Evolutionary conservation across 2,113 vertebrate genomes (phyloP), one percentile per base, ranked within the genome.

Genomic region (Thermophis baileyi): DNA sequence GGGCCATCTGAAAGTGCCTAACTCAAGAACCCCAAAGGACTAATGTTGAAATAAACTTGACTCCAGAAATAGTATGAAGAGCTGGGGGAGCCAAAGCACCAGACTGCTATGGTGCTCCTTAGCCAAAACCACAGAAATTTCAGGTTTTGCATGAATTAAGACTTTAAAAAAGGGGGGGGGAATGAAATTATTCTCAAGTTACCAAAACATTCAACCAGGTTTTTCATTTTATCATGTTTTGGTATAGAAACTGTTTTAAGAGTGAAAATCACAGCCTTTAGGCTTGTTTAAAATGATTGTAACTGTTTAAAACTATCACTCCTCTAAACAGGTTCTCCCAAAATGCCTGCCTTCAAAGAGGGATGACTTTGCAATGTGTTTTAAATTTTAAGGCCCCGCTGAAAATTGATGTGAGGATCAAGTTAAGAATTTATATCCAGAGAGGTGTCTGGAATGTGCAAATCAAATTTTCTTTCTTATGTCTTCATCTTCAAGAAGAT

Each of bases 171-270:
- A 0, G 57, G 8, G 69, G 69, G 16, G 85, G 92, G 92, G 91
- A 93, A 92, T 2, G 1, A 92, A 51, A 85, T 51, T 86, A 69
- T 51, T 93, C 30, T 94, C 93, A 47, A 85, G 8, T 94, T 86
- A 69, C 91, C 85, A 74, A 88, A 91, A 90, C 60, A 87, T 94
- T 91, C 85, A 92, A 81, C 2, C 35, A 54, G 35, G 44, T 89
- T 85, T 46, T 44, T 44, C 53, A n/a, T 88, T 57, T 88, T 81
- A 85, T 35, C 54, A 86, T 24, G 57, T 50, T 53, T 40, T 40
- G 53, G 20, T 81, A 30, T 2, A 92, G 25, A 24, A 57, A 55
- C 9, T 4, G 50, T 24, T 55, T 89, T 49, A 35, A 89, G 27
- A 89, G 51, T 87, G 40, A 87, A 63, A 50, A 49, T 6, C 16